These are phyloP conservation scores for Priocnemis perturbator DNA, from an alignment of 2,888 invertebrate species.

Conservation along the genomic window DNA sequence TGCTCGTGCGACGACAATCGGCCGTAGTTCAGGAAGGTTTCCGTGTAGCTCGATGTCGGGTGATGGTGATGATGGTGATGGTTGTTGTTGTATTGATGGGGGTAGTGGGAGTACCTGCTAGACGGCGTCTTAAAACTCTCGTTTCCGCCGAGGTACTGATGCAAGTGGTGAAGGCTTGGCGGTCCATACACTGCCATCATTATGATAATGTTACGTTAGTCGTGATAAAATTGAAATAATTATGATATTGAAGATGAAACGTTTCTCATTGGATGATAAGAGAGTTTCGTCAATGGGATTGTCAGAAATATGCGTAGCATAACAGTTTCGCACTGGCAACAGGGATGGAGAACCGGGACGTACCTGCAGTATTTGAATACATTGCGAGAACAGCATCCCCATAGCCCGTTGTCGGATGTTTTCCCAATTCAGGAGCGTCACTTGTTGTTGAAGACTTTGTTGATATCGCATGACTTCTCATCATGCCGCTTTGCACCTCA, in stretches of 20 bases:
- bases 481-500: conserved; percentile 57
- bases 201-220: too few relatives aligned
- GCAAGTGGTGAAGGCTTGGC: conserved; percentile 69
- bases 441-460: conserved; percentile 52
- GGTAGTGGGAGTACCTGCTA: conserved; percentile 64
- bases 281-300: too few relatives aligned
- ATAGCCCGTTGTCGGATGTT: conserved; percentile 62
- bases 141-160: conserved; percentile 69
- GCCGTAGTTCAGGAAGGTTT: conserved; percentile 69
- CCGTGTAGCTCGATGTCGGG: conserved; percentile 61
- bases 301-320: too few relatives aligned
- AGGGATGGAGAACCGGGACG: too few relatives aligned
- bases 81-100: conserved; percentile 63
- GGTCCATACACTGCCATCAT: conserved; percentile 61
- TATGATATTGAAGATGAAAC: too few relatives aligned
- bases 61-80: conserved; percentile 61
- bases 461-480: conserved; percentile 58
- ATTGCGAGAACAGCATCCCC: conserved; percentile 69
- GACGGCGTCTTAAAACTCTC: conserved; percentile 68
- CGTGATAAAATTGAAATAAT: too few relatives aligned
- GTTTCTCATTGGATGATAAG: too few relatives aligned
- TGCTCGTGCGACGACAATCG: conserved; percentile 65
- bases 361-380: conserved; percentile 67
- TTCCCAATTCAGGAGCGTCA: conserved; percentile 58
- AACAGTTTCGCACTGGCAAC: too few relatives aligned